Evolutionary conservation across 2,113 vertebrate species (phyloP).

Genomic region (Cavia aperea): DNA sequence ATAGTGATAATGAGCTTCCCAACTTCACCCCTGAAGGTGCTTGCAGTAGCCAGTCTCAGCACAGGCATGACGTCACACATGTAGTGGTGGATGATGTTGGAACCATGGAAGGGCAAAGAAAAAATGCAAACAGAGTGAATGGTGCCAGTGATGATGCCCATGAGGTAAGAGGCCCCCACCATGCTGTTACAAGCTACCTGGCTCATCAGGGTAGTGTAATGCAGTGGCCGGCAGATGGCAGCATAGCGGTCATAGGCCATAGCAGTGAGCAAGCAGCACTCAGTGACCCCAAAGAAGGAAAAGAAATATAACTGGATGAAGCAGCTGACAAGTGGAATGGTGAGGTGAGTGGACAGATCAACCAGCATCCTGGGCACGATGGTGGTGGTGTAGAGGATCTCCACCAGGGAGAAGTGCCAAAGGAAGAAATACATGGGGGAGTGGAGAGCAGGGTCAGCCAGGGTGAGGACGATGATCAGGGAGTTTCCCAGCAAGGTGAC

Average conservation of each 20-base stretch:
- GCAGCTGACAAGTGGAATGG: too few species aligned
- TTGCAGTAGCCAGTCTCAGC: not conserved
- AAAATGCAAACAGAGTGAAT: not conserved
- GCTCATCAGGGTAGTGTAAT: not conserved
- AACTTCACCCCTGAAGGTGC: constrained; percentile 21
- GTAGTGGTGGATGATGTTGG: too few species aligned
- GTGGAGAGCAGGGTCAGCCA: too few species aligned
- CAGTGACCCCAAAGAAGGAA: too few species aligned
- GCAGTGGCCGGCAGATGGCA: constrained; percentile 36
- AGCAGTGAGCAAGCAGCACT: too few species aligned
- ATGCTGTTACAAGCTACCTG: not conserved
- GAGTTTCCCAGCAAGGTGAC: constrained; percentile 35
- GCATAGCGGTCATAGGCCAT: not conserved
- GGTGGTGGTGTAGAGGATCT: too few species aligned
- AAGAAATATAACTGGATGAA: too few species aligned
- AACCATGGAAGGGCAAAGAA: too few species aligned
- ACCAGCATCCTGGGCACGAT: too few species aligned
- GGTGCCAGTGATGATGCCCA: constrained; percentile 26
- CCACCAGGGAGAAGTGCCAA: too few species aligned
- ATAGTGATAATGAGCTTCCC: not conserved
- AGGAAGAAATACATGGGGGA: too few species aligned
- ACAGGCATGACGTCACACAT: constrained; percentile 27
- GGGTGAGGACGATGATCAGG: not conserved
- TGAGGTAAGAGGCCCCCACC: constrained; percentile 33
- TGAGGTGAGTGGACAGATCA: too few species aligned